phyloP scores from a whole-genome alignment of 2,113 vertebrate species.

The Cryptotis parvus region DNA sequence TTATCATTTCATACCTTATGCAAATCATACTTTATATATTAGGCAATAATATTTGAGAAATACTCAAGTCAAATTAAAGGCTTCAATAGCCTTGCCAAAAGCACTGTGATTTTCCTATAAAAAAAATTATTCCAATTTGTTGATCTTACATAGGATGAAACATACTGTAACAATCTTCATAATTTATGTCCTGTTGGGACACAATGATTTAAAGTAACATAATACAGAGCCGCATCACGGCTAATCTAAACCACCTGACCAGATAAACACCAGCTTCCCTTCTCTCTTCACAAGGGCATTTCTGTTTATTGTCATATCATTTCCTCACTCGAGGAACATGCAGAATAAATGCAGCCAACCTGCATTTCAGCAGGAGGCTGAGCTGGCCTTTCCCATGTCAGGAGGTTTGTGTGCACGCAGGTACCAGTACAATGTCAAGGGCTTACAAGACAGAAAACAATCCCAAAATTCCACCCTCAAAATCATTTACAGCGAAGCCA shows the following conservation, averaged over 20 bases:
- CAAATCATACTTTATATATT: constrained; percentile 91
- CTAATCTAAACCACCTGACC: constrained; percentile 98
- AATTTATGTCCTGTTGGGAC: constrained; percentile 96
- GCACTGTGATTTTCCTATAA: constrained; percentile 91
- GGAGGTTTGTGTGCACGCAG: constrained; percentile 75
- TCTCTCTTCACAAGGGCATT: constrained; percentile 91
- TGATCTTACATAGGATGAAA: constrained; percentile 92
- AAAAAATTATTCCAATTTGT: constrained; percentile 93
- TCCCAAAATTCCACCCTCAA: constrained; percentile 80
- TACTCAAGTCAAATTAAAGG: constrained; percentile 89
- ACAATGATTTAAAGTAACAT: constrained; percentile 97
- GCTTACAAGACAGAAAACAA: constrained; percentile 81
- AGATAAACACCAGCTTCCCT: constrained; percentile 92
- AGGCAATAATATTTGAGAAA: constrained; percentile 88
- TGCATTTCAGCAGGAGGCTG: constrained; percentile 80
- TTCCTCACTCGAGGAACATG: constrained; percentile 88
- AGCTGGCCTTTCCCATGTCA: constrained; percentile 68
- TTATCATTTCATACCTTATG: constrained; percentile 88
- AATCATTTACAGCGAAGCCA: constrained; percentile 62
- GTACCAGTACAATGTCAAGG: constrained; percentile 85
- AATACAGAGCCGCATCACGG: constrained; percentile 94
- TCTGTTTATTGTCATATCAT: constrained; percentile 96
- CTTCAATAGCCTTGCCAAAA: constrained; percentile 90
- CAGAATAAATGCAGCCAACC: constrained; percentile 84
- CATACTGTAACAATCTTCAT: constrained; percentile 93